Conservation (phyloP, 2,797 vertebrate genomes). For the Sebastes cheni region DNA sequence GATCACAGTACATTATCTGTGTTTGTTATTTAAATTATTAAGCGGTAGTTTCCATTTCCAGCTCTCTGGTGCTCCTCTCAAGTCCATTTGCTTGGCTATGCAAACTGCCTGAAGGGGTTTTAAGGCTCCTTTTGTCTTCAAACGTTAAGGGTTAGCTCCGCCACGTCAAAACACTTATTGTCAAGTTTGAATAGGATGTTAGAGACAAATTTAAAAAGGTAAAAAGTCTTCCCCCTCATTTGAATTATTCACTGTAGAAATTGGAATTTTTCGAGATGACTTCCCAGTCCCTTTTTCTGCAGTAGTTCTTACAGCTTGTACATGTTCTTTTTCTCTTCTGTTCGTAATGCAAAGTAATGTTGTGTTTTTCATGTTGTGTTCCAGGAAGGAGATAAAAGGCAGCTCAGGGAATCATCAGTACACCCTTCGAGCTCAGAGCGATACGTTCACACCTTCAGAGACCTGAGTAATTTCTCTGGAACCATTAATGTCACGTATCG, state of each 20-base stretch:
- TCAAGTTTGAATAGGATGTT: constrained; percentile 14
- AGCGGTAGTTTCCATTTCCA: constrained; percentile 45
- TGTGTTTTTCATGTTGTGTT: constrained; percentile 33
- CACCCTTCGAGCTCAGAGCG: constrained; percentile 92
- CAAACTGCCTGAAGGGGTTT: constrained; percentile 38
- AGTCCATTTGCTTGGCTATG: constrained; percentile 35
- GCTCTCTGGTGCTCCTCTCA: constrained; percentile 17
- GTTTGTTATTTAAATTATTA: constrained; percentile 78
- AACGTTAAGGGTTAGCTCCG: constrained; percentile 10
- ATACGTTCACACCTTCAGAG: constrained; percentile 92
- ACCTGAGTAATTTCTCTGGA: constrained; percentile 96
- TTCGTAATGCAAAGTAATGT: not conserved
- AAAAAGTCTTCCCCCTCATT: not conserved
- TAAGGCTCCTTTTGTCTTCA: constrained; percentile 23
- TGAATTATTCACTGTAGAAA: constrained; percentile 32
- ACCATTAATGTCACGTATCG: constrained; percentile 96
- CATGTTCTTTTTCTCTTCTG: not conserved
- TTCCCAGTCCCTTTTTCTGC: not conserved
- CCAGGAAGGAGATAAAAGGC: constrained; percentile 94
- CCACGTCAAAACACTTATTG: constrained; percentile 34
- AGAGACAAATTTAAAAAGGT: not conserved
- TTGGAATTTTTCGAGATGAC: not conserved
- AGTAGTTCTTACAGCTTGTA: not conserved
- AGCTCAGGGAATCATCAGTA: constrained; percentile 90
- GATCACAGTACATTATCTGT: constrained; percentile 66